A percentile compares a stretch with the other conserved stretches of the same genome.
Evolutionary conservation across 1,140 invertebrate species (phyloP).

Genomic region (Hyles vespertilio): DNA sequence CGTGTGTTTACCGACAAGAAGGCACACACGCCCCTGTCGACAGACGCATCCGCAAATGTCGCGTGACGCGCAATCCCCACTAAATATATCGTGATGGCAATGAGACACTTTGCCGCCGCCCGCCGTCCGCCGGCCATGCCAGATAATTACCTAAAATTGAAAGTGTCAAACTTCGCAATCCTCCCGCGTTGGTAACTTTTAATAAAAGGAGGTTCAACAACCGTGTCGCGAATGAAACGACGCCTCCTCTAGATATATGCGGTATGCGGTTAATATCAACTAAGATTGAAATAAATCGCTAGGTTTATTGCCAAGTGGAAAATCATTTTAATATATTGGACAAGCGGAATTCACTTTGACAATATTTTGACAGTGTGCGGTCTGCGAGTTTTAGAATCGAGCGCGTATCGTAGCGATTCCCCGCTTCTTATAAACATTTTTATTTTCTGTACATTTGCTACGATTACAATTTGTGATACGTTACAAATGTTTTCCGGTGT

Average conservation of each 20-base stretch:
- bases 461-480: no score
- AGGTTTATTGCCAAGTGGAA: slow-evolving; percentile 72
- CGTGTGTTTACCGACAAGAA: no score
- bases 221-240: slow-evolving; percentile 46
- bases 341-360: slow-evolving; percentile 71
- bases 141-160: slow-evolving; percentile 35
- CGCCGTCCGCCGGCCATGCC: slow-evolving; percentile 3
- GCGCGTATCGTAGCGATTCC: slow-evolving; percentile 10
- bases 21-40: slow-evolving; percentile 25
- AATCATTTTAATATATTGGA: slow-evolving; percentile 72
- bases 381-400: slow-evolving; percentile 55
- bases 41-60: slow-evolving; percentile 49
- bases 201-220: slow-evolving; percentile 67
- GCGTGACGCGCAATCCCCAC: slow-evolving; percentile 42
- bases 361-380: slow-evolving; percentile 72
- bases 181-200: slow-evolving; percentile 33
- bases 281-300: slow-evolving; percentile 70
- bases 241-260: slow-evolving; percentile 60
- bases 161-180: slow-evolving; percentile 28
- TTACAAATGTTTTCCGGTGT: no score
- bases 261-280: slow-evolving; percentile 68
- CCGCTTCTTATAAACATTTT: slow-evolving; percentile 45
- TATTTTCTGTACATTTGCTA: slow-evolving; percentile 38
- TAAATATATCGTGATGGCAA: slow-evolving; percentile 49
- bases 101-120: slow-evolving; percentile 42